Base-by-base conservation (phyloP, 2,888 invertebrate species). In the Scrobipalpa atriplicella region DNA sequence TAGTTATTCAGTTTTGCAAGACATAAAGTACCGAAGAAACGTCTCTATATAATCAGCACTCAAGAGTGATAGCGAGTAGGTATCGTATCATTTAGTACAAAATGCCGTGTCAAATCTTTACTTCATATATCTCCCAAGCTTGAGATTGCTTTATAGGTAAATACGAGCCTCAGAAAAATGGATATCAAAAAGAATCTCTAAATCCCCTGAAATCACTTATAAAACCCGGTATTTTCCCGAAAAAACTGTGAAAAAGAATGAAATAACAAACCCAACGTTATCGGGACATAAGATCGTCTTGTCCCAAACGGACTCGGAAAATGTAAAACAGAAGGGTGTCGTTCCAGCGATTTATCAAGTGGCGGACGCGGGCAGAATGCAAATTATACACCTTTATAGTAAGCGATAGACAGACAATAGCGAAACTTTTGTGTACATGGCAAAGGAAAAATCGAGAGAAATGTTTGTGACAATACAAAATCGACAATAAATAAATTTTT, bases 251-350 rank as follows among this genome's bases (percentile, higher is more conserved):
- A 1, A 21, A 21, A 54, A 54, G 21, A 54, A 54, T 58, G 11
- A 58, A 29, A 52, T 6, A 19, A 58, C 21, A 29, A 58, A 58
- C 5, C n/a, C 8, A 38, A n/a, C 38, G 54, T 56, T 58, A 36
- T 29, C 29, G 29, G 0, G n/a, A 38, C 58, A 58, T n/a, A 58
- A 58, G 58, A 58, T 58, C 58, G 54, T 19, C 21, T 54, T 58
- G 58, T 58, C 58, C 58, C 58, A 16, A 38, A 58, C 58, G 58
- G 58, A 58, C 58, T 36, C 16, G 58, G 58, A 36, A 58, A 58
- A 58, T 62, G 61, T 62, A 62, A 62, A 62, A 62, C 61, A 62
- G 61, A 62, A 43, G 61, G 61, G 39, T 39, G 61, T 62, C 61
- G 61, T 62, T 43, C 61, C 29, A 62, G 7, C 61, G 61, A 62